Conservation (phyloP, 92 coral and sea anemone species). For the Pocillopora meandrina region DNA sequence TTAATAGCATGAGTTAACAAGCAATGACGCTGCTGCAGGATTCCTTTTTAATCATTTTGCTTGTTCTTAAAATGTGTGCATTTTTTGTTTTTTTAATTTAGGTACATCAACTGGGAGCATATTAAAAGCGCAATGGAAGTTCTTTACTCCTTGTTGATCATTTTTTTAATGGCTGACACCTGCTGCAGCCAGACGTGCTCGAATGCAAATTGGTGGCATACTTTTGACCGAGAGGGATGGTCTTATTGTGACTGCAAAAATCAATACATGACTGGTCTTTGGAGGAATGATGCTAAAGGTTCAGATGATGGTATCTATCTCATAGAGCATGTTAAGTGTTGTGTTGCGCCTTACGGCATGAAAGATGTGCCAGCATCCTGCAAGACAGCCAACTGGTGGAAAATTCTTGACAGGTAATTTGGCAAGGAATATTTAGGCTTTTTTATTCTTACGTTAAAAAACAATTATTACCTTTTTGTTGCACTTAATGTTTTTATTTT, state of each 20-base stretch:
- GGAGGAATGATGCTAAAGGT: constrained; percentile 21
- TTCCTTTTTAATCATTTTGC: neutral
- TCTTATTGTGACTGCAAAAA: constrained; percentile 28
- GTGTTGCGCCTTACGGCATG: constrained; percentile 45
- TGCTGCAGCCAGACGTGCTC: constrained; percentile 19
- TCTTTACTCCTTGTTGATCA: neutral
- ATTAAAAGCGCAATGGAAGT: neutral
- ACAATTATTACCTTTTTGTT: neutral
- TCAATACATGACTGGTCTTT: constrained; percentile 58
- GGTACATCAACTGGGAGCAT: neutral
- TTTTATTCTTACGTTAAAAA: neutral
- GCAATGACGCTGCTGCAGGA: neutral
- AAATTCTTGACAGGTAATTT: constrained; percentile 44
- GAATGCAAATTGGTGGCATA: constrained; percentile 45
- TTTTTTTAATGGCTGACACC: neutral
- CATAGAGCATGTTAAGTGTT: constrained; percentile 59
- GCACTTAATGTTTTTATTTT: neutral
- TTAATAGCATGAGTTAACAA: too few relatives aligned
- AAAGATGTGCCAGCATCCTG: constrained; percentile 48
- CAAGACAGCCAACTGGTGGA: constrained; percentile 52
- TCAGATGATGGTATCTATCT: constrained; percentile 23
- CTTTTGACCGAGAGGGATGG: constrained; percentile 56
- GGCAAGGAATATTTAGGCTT: neutral
- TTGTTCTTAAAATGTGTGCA: neutral
- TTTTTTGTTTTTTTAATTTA: neutral